Conservation (phyloP, 2,888 invertebrate species). For the Agrotis segetum region DNA sequence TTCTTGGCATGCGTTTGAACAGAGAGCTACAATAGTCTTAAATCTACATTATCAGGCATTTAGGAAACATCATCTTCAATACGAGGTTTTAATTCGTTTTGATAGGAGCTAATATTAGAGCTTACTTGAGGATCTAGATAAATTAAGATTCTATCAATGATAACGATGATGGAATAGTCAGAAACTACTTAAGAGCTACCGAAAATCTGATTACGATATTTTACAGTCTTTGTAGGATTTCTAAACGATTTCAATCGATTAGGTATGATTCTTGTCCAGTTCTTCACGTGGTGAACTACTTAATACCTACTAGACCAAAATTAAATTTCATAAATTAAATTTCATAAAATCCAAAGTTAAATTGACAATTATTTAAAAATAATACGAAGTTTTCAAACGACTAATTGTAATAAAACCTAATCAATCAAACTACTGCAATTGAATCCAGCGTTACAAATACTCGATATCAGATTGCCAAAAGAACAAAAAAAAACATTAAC, state of each 20-base stretch:
- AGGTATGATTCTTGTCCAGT: not conserved
- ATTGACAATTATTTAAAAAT: no score
- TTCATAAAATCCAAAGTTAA: no score
- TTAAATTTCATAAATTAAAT: no score
- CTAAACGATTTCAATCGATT: not conserved
- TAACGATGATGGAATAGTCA: not conserved
- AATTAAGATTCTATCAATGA: not conserved
- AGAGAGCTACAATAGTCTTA: conserved; percentile 41
- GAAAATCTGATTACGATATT: not conserved
- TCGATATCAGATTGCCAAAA: conserved; percentile 28
- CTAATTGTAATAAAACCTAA: not conserved
- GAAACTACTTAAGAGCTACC: not conserved
- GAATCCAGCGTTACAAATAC: not conserved
- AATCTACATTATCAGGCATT: not conserved
- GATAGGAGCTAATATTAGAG: not conserved
- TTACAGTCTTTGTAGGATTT: not conserved
- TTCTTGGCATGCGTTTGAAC: conserved; percentile 55
- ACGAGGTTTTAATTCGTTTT: not conserved
- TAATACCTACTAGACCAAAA: no score
- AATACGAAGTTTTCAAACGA: not conserved
- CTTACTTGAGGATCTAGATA: not conserved
- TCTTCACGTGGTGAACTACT: not conserved
- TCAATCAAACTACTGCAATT: not conserved
- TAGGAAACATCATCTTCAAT: no score
- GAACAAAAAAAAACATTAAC: not conserved